Conservation (phyloP, 2,888 invertebrate genomes). For the Tiliacea aurago region DNA sequence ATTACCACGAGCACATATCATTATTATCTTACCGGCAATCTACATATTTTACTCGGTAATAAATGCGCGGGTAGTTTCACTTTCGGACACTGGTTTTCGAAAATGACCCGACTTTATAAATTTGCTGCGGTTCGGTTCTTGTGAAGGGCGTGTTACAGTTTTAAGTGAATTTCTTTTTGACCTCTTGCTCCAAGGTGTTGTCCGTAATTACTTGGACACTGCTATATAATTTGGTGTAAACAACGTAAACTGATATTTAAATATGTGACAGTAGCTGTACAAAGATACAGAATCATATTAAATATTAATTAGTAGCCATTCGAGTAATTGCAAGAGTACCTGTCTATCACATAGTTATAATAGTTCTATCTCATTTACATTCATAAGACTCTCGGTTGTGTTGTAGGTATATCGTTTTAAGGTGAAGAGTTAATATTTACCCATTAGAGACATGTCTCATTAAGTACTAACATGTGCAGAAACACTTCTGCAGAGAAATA, state of each 20-base stretch:
- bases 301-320: slow-evolving; percentile 42
- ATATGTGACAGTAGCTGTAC: slow-evolving; percentile 67
- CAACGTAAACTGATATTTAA: slow-evolving; percentile 86
- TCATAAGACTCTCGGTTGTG: slow-evolving; percentile 6
- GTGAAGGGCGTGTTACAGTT: slow-evolving; percentile 90
- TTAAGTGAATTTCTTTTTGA: slow-evolving; percentile 90
- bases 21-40: slow-evolving; percentile 90
- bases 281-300: slow-evolving; percentile 59
- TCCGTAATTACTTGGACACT: slow-evolving; percentile 83
- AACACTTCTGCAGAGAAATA: slow-evolving; percentile 16
- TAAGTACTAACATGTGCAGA: background rate
- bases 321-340: slow-evolving; percentile 15
- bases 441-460: slow-evolving; percentile 17
- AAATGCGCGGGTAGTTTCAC: slow-evolving; percentile 90
- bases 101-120: slow-evolving; percentile 89
- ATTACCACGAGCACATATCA: slow-evolving; percentile 91
- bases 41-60: slow-evolving; percentile 90
- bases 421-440: slow-evolving; percentile 20
- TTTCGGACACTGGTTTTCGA: slow-evolving; percentile 90
- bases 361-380: slow-evolving; percentile 16
- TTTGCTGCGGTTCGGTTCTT: slow-evolving; percentile 80
- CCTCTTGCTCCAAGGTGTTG: slow-evolving; percentile 89
- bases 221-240: slow-evolving; percentile 86
- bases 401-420: slow-evolving; percentile 5
- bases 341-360: no score